These are phyloP conservation scores for Cheirogaleus medius DNA, from an alignment of 2,113 vertebrate species.

Conservation along the genomic window DNA sequence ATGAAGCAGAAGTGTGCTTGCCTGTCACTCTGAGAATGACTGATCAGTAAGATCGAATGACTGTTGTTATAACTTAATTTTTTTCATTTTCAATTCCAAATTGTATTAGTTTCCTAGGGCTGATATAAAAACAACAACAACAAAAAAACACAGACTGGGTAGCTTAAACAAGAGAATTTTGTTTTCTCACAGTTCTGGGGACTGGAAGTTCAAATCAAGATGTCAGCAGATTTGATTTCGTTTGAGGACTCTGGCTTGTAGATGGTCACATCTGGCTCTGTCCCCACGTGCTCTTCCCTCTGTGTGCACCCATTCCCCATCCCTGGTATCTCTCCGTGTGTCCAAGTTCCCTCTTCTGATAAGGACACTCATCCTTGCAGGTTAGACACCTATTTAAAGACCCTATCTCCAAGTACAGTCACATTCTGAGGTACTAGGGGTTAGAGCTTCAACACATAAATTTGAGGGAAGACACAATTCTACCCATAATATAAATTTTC, in stretches of 20 bases:
- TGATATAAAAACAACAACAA: too few species aligned
- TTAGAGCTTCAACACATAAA: neutral
- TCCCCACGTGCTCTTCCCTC: neutral
- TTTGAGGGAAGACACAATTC: neutral
- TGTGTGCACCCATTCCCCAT: neutral
- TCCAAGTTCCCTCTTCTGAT: neutral
- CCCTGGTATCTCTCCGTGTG: neutral
- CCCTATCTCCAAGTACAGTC: neutral
- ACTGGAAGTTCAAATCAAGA: neutral
- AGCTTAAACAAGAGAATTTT: too few species aligned
- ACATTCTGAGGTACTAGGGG: neutral
- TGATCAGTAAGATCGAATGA: neutral
- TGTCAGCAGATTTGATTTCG: neutral
- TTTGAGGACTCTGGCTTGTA: neutral
- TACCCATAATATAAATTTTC: neutral
- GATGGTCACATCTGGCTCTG: neutral
- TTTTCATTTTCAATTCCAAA: neutral
- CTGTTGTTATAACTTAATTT: neutral
- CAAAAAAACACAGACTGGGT: neutral
- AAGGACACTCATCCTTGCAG: neutral
- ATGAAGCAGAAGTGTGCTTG: neutral
- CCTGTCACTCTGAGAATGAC: neutral
- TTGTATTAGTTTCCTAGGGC: neutral
- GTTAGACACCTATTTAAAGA: neutral
- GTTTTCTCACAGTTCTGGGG: neutral